phyloP scores from a whole-genome alignment of 1,140 invertebrate genomes.

The Zelostemma sp. region DNA sequence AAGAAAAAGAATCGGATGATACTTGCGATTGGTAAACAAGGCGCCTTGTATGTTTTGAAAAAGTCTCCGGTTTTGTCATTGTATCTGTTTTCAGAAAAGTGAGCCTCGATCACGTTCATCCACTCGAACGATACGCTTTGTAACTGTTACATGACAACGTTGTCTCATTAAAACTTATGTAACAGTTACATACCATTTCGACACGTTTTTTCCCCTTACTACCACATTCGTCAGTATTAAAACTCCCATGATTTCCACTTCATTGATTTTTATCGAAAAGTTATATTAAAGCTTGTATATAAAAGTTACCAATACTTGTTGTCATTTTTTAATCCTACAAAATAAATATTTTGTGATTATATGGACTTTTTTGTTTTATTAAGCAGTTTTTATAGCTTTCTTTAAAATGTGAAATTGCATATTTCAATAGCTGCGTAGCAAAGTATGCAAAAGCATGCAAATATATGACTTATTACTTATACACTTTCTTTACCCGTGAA shows the following conservation, averaged over 20 bases:
- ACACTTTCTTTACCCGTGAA: slow-evolving; percentile 36
- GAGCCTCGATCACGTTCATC: slow-evolving; percentile 40
- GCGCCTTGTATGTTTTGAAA: slow-evolving; percentile 5
- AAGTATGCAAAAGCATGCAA: slow-evolving; percentile 3
- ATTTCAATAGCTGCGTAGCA: not conserved
- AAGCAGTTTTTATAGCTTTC: too few species aligned
- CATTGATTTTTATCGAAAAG: slow-evolving; percentile 25
- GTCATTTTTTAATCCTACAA: too few species aligned
- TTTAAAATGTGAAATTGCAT: not conserved
- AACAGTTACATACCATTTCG: slow-evolving; percentile 25
- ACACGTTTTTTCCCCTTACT: slow-evolving; percentile 32
- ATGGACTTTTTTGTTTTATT: too few species aligned
- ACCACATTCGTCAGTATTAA: slow-evolving; percentile 31
- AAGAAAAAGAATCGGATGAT: slow-evolving; percentile 47
- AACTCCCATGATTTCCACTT: slow-evolving; percentile 35
- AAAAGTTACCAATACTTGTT: not conserved
- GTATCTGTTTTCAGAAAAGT: slow-evolving; percentile 33
- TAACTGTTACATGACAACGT: slow-evolving; percentile 26
- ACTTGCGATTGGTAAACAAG: slow-evolving; percentile 29
- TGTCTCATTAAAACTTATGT: slow-evolving; percentile 18
- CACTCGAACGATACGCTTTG: slow-evolving; percentile 33
- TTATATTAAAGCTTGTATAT: not conserved
- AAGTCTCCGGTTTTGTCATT: slow-evolving; percentile 31
- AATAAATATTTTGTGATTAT: too few species aligned
- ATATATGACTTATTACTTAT: slow-evolving; percentile 38